Evolutionary conservation across 1,140 invertebrate genomes (phyloP), one percentile per base, ranked within the genome.

Genomic region (Nephotettix cincticeps): DNA sequence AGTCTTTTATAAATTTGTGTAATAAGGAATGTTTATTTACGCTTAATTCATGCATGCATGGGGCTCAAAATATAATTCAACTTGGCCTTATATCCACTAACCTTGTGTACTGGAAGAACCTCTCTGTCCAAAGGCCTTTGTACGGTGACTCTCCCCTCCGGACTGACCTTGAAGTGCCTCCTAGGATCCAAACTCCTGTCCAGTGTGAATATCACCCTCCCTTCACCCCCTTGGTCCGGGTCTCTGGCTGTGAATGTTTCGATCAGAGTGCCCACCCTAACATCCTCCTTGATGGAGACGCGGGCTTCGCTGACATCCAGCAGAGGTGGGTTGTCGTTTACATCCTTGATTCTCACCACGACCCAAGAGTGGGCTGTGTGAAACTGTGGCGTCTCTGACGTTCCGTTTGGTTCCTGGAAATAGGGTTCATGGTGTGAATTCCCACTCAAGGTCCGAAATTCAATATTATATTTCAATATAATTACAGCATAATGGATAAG

Each of bases 351-450:
- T 79, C 93, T 94, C 1, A 97, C 93, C 30, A 94, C 91, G 1
- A 97, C 94, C 93, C 94, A 96, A 0, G 94, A 95, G 80, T 96
- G 95, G 65, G 94, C 94, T 36, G 96, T 93, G 79, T 97, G 95
- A n/a, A n/a, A n/a, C n/a, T 43, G 80, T 96, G 96, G 80, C 95
- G 95, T 77, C 96, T 93, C 79, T 95, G 94, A 14, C 32, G 80
- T 27, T 21, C 56, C 28, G 56, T 61, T 61, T 6, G 56, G 56
- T 27, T 25, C 56, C 56, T 61, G 32, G 14, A 36, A 36, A 6
- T 14, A n/a, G n/a, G n/a, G n/a, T n/a, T n/a, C n/a, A n/a, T n/a
- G n/a, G n/a, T n/a, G n/a, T n/a, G n/a, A n/a, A n/a, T n/a, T n/a
- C n/a, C n/a, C n/a, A n/a, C n/a, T n/a, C n/a, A n/a, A n/a, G n/a